Conservation (phyloP, 2,113 vertebrate genomes). For the Phyllostomus discolor region DNA sequence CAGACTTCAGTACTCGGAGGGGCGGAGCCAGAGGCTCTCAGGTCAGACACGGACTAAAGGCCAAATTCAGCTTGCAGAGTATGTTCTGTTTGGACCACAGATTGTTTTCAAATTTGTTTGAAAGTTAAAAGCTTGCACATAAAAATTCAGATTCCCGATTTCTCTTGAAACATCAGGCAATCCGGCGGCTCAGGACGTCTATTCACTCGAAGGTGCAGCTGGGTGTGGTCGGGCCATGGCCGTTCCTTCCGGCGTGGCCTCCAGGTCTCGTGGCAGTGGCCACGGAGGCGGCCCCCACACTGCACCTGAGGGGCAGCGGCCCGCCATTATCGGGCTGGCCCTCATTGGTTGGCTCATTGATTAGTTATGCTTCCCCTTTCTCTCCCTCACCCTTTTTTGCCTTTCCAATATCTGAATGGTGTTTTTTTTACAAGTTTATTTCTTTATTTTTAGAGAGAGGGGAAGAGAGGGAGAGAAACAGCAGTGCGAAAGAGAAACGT, state of each 20-base stretch:
- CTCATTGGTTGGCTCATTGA: not conserved
- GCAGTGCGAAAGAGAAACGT: too few relatives aligned
- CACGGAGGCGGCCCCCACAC: rapidly evolving
- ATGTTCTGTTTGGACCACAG: not conserved
- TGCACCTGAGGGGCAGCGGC: not conserved
- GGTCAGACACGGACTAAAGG: not conserved
- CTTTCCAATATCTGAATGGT: not conserved
- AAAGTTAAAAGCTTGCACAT: not conserved
- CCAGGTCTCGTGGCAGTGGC: rapidly evolving
- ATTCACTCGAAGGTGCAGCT: rapidly evolving
- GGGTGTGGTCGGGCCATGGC: too few relatives aligned
- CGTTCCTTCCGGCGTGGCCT: rapidly evolving
- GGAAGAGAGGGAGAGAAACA: too few relatives aligned
- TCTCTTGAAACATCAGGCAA: not conserved
- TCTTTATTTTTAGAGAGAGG: too few relatives aligned
- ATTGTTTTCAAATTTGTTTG: not conserved
- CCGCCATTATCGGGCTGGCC: too few relatives aligned
- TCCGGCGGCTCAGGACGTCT: not conserved
- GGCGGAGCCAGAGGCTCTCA: not conserved
- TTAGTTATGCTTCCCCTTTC: not conserved
- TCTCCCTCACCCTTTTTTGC: not conserved
- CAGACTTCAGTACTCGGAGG: not conserved
- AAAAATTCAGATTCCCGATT: not conserved
- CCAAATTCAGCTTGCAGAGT: not conserved
- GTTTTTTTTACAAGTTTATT: too few relatives aligned